Conservation (phyloP, 2,113 vertebrate genomes). For the Hippocampus mohnikei region DNA sequence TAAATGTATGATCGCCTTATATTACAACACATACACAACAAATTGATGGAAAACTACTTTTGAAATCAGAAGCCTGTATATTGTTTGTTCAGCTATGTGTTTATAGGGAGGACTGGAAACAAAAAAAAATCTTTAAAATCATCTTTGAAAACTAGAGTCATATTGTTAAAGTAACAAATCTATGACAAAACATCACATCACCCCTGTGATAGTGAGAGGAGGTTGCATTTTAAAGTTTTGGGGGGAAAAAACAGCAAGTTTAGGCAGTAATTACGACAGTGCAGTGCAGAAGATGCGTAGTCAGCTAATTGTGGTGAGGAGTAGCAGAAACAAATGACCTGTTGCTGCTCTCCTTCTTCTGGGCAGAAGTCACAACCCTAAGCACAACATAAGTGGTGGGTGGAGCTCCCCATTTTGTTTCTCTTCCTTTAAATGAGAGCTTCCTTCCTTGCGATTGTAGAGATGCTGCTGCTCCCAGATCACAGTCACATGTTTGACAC, state of each 20-base stretch:
- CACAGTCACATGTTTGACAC: background rate
- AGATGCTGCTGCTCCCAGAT: background rate
- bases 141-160: too few species aligned
- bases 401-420: background rate
- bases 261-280: background rate
- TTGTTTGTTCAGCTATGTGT: too few species aligned
- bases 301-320: background rate
- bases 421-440: background rate
- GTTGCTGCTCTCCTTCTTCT: background rate
- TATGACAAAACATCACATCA: too few species aligned
- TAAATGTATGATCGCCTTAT: too few species aligned
- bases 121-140: too few species aligned
- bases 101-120: too few species aligned
- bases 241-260: too few species aligned
- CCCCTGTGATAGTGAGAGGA: background rate
- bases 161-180: too few species aligned
- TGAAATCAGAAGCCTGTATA: too few species aligned
- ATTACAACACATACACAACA: too few species aligned
- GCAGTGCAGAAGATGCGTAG: background rate
- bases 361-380: background rate
- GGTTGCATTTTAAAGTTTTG: background rate
- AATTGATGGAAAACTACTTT: too few species aligned
- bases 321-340: slow-evolving; percentile 1
- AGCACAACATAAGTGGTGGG: background rate
- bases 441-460: slow-evolving; percentile 3